A percentile compares a stretch with the other conserved stretches of the same genome.
These are phyloP conservation scores for Hermetia illucens DNA, from an alignment of 1,140 invertebrate genomes.

Conservation along the genomic window DNA sequence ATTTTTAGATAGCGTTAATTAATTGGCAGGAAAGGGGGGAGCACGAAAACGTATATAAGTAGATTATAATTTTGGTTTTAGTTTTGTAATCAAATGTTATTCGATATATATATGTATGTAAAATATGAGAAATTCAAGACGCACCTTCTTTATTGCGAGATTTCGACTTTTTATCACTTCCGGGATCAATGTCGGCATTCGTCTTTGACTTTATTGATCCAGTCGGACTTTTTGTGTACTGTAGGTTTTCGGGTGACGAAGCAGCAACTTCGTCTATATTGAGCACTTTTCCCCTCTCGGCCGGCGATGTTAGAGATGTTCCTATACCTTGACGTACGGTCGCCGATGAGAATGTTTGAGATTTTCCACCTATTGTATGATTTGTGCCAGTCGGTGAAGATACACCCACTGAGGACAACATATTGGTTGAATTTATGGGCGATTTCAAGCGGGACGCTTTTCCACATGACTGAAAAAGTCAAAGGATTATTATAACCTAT, in stretches of 20 bases:
- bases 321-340: slow-evolving; percentile 27
- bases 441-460: not conserved
- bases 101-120: not conserved
- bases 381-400: not conserved
- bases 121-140: slow-evolving; percentile 6
- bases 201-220: slow-evolving; percentile 28
- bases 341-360: slow-evolving; percentile 21
- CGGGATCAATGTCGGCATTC: slow-evolving; percentile 14
- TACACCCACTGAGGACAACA: not conserved
- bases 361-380: slow-evolving; percentile 8
- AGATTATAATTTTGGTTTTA: not conserved
- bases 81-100: not conserved
- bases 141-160: slow-evolving; percentile 28
- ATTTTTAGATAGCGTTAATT: not conserved
- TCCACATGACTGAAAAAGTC: not conserved
- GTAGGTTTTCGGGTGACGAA: slow-evolving; percentile 23
- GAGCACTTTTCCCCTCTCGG: slow-evolving; percentile 25
- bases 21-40: not conserved
- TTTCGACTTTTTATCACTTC: slow-evolving; percentile 26
- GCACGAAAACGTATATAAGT: slow-evolving; percentile 1
- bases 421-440: not conserved
- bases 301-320: slow-evolving; percentile 24
- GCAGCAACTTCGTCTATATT: slow-evolving; percentile 14
- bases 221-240: slow-evolving; percentile 25
- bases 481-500: no score